phyloP scores from a whole-genome alignment of 2,797 vertebrate species.

The Argyrosomus regius region DNA sequence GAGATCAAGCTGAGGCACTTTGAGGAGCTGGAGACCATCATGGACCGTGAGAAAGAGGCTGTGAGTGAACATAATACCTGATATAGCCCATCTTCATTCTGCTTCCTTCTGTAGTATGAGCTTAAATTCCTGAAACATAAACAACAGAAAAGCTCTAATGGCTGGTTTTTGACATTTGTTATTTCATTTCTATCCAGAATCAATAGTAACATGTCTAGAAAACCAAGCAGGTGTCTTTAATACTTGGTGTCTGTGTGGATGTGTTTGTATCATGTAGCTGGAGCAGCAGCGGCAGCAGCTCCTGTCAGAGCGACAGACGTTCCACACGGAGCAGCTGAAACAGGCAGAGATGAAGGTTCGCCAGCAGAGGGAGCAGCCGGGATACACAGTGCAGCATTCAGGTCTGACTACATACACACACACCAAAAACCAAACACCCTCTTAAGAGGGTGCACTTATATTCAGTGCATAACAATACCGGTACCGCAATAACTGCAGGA shows the following conservation, averaged over 20 bases:
- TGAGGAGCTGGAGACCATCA: constrained; percentile 98
- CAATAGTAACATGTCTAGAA: not conserved
- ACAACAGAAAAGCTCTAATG: not conserved
- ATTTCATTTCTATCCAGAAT: not conserved
- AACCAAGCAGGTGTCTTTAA: not conserved
- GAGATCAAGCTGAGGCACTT: constrained; percentile 99
- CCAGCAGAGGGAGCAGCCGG: constrained; percentile 86
- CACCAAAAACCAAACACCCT: constrained; percentile 6
- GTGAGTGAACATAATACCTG: constrained; percentile 86
- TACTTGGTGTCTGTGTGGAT: not conserved
- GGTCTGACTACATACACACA: constrained; percentile 83
- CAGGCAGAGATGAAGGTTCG: constrained; percentile 91
- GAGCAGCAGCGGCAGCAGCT: constrained; percentile 98
- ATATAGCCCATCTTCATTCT: too few species aligned
- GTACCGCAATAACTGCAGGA: too few species aligned
- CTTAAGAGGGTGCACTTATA: not conserved
- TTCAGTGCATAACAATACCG: too few species aligned
- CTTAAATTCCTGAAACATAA: not conserved
- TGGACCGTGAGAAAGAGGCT: constrained; percentile 98
- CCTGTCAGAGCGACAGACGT: constrained; percentile 94
- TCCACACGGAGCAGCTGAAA: constrained; percentile 97
- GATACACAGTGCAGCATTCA: constrained; percentile 83
- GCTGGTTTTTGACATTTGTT: not conserved
- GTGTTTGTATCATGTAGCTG: constrained; percentile 79
- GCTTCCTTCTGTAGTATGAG: not conserved